Conservation (phyloP, 2,888 invertebrate species). For the Caenorhabditis sp. region DNA sequence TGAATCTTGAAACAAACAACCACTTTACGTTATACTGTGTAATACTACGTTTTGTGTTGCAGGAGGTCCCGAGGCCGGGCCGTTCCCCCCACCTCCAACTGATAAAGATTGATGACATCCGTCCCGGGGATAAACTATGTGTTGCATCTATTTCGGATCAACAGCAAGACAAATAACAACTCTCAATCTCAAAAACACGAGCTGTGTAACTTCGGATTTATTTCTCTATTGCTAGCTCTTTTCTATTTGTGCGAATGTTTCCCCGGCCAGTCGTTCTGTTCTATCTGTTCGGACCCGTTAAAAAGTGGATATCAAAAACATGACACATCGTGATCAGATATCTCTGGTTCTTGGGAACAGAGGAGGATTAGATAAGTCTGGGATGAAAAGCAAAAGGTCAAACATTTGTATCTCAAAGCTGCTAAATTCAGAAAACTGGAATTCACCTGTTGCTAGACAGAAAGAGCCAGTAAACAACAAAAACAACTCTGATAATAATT, state of each 20-base stretch:
- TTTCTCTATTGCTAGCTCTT: too few relatives aligned
- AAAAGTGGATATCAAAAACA: neutral
- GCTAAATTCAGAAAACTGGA: too few relatives aligned
- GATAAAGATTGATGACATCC: constrained; percentile 56
- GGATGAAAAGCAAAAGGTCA: constrained; percentile 16
- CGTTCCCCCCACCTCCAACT: constrained; percentile 36
- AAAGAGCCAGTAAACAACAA: neutral
- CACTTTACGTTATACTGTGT: constrained; percentile 25
- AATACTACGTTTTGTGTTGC: constrained; percentile 55
- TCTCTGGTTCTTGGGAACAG: constrained; percentile 15
- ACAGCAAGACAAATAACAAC: neutral
- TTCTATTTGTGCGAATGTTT: constrained; percentile 17
- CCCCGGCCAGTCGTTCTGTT: neutral
- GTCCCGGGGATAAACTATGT: constrained; percentile 39
- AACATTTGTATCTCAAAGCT: neutral
- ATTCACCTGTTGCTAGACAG: constrained; percentile 31
- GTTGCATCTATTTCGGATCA: constrained; percentile 30
- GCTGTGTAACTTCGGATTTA: constrained; percentile 20
- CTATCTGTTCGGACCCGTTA: constrained; percentile 35
- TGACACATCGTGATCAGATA: constrained; percentile 7
- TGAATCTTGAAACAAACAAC: constrained; percentile 42
- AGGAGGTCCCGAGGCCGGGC: constrained; percentile 48
- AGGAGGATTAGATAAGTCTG: constrained; percentile 1
- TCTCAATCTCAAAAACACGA: constrained; percentile 37
- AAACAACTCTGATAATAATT: constrained; percentile 6